These are phyloP conservation scores for Clivina fossor DNA, from an alignment of 2,888 invertebrate genomes.

Conservation along the genomic window DNA sequence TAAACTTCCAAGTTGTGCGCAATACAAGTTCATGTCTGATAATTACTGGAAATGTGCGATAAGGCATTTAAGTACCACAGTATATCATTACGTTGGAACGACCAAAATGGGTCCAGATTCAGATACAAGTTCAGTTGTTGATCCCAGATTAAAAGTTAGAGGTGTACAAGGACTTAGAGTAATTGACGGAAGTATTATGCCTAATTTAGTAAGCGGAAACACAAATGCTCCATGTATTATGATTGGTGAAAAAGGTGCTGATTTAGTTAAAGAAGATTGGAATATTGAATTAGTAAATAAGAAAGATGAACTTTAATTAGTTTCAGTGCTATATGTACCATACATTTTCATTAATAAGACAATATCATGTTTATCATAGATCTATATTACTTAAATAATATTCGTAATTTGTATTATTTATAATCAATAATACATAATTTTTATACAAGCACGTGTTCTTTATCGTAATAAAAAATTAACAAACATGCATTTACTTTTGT, in stretches of 20 bases:
- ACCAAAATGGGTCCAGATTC: constrained; percentile 72
- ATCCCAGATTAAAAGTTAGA: constrained; percentile 65
- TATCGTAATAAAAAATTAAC: too few species aligned
- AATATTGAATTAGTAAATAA: too few species aligned
- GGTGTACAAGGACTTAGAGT: constrained; percentile 70
- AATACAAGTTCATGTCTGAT: constrained; percentile 47
- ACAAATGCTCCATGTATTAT: constrained; percentile 86
- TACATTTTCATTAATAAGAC: too few species aligned
- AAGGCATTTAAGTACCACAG: constrained; percentile 27
- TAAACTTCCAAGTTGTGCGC: constrained; percentile 49
- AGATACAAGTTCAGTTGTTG: constrained; percentile 67
- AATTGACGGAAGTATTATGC: constrained; percentile 83
- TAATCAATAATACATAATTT: too few species aligned
- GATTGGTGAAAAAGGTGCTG: constrained; percentile 88
- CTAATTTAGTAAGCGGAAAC: constrained; percentile 82
- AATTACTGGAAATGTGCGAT: constrained; percentile 59
- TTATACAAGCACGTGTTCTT: too few species aligned
- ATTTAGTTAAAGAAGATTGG: constrained; percentile 86
- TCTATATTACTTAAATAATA: too few species aligned
- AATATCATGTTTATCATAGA: too few species aligned
- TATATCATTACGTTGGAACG: constrained; percentile 42
- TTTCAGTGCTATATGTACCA: too few species aligned
- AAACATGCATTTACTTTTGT: too few species aligned
- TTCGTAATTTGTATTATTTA: too few species aligned
- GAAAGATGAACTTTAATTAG: too few species aligned